Evolutionary conservation across 2,113 vertebrate genomes (phyloP), one percentile per base, ranked within the genome.

Genomic region (Rhineura floridana): DNA sequence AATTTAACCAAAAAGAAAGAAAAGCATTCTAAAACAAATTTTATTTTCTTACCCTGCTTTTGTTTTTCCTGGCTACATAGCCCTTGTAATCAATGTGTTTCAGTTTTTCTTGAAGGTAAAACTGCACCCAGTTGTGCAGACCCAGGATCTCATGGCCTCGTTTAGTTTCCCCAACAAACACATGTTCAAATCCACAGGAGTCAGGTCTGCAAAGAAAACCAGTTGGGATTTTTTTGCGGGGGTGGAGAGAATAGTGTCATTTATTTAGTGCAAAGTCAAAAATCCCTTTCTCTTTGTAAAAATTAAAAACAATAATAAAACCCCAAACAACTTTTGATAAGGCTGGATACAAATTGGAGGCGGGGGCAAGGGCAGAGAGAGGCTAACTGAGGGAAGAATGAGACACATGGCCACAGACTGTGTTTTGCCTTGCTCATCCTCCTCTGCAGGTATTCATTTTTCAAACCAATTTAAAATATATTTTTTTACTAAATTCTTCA

Each of bases 41-140:
- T n/a, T 36, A 23, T 1, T 23, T 30, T 93, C 96, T 95, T 95
- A 98, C 97, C 80, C 93, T 97, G 70, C 92, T 92, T 94, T 97
- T 98, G 62, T 96, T 93, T 88, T 90, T 96, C 77, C 79, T 93
- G 78, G 97, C 88, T 85, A 98, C 95, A 8, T 97, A 98, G 81
- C 98, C 98, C 89, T 97, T 98, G 90, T 98, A 98, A 92, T 98
- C 98, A 6, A 98, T 95, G 36, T 97, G 93, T 2, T 93, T 87
- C 0, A 6, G 91, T 85, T 98, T 98, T 89, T 98, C 98, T 95
- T 98, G 98, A 89, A 98, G 95, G 94, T 98, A 98, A 95, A 98
- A 98, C 91, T 98, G 97, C 76, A 98, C 94, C 98, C 98, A 98
- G 96, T 98, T 98, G 93, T 98, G 98, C 46, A 98, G 96, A 76